Evolutionary conservation across 2,113 vertebrate genomes (phyloP).

Genomic region (Boulengeromyrus knoepffleri): DNA sequence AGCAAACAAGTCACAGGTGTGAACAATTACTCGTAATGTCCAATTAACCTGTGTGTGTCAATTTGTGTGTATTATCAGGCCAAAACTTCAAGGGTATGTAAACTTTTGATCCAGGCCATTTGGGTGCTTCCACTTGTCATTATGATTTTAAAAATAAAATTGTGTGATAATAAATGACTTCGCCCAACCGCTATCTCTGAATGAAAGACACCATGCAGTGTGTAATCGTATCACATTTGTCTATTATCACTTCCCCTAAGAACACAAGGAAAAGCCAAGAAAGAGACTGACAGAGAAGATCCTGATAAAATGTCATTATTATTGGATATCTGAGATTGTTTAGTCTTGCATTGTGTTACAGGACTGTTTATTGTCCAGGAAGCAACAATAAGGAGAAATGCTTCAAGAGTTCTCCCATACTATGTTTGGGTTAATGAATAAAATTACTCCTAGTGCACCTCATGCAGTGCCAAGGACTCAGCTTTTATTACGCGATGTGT

Average conservation of each 20-base stretch:
- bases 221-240: background rate
- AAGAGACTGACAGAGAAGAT: background rate
- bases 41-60: too few species aligned
- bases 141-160: too few species aligned
- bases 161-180: too few species aligned
- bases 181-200: too few species aligned
- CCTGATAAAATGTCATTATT: background rate
- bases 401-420: background rate
- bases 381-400: background rate
- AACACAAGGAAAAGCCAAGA: background rate
- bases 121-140: too few species aligned
- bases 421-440: background rate
- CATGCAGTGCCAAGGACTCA: background rate
- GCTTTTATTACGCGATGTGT: background rate
- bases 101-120: too few species aligned
- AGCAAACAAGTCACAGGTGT: too few species aligned
- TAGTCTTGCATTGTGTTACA: background rate
- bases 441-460: background rate
- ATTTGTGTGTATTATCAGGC: too few species aligned
- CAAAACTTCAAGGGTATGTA: too few species aligned
- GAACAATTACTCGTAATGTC: too few species aligned
- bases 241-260: background rate
- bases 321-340: background rate
- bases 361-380: background rate
- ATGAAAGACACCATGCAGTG: background rate